Conservation (phyloP, 2,797 vertebrate genomes). For the Cryptoblepharus egeriae region DNA sequence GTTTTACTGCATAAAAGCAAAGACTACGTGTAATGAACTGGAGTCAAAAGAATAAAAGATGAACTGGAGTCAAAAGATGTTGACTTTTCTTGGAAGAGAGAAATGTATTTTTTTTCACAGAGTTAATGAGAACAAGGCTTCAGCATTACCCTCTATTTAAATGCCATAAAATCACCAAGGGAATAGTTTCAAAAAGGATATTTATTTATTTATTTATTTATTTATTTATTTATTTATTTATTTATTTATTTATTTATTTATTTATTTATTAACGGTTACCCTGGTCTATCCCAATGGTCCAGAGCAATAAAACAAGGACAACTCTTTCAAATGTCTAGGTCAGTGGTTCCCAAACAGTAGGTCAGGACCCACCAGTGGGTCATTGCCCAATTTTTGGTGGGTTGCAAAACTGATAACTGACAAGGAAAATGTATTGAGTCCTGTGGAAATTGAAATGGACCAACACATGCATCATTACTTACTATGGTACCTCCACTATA, state of each 20-base stretch:
- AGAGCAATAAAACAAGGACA: neutral
- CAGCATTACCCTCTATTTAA: constrained; percentile 13
- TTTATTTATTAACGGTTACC: neutral
- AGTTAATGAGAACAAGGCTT: constrained; percentile 14
- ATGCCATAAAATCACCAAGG: constrained; percentile 21
- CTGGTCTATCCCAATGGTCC: neutral
- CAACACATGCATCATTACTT: too few species aligned
- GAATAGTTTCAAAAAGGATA: constrained; percentile 6
- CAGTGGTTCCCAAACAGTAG: too few species aligned
- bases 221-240: constrained; percentile 2
- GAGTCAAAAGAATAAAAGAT: constrained; percentile 38
- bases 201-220: neutral
- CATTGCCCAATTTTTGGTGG: too few species aligned
- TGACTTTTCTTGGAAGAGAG: constrained; percentile 12
- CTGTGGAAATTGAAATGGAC: too few species aligned
- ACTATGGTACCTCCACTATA: too few species aligned
- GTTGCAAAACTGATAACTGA: too few species aligned
- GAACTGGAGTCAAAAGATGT: constrained; percentile 17
- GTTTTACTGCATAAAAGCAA: constrained; percentile 21
- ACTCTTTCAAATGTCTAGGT: neutral
- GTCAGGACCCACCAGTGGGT: too few species aligned
- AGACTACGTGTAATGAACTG: constrained; percentile 41
- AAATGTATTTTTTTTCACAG: constrained; percentile 39
- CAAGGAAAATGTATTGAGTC: too few species aligned
- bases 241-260: neutral